Conservation (phyloP, 1,140 invertebrate genomes). For the Contarinia nasturtii region DNA sequence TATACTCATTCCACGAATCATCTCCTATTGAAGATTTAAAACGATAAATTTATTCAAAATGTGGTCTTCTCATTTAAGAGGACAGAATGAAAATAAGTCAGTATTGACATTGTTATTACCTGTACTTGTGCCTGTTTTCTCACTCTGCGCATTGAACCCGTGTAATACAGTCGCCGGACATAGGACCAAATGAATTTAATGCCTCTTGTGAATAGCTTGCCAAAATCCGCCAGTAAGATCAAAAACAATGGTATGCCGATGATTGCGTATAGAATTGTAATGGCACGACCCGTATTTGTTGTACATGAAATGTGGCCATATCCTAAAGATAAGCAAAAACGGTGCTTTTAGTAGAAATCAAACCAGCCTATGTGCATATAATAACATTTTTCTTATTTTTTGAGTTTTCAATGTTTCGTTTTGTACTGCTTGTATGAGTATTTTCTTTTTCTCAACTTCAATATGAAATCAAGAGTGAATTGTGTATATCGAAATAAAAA, state of each 20-base stretch:
- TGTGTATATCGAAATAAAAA: too few relatives aligned
- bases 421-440: neutral
- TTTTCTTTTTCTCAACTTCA: neutral
- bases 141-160: conserved; percentile 61
- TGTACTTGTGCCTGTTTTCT: conserved; percentile 51
- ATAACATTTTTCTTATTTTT: too few relatives aligned
- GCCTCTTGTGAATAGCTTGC: conserved; percentile 74
- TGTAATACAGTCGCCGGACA: conserved; percentile 68
- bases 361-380: too few relatives aligned
- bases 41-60: neutral
- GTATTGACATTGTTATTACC: conserved; percentile 24
- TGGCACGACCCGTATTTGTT: conserved; percentile 60
- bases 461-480: too few relatives aligned
- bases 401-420: too few relatives aligned
- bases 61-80: neutral
- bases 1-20: conserved; percentile 62
- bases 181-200: conserved; percentile 90
- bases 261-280: conserved; percentile 84
- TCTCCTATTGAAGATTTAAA: conserved; percentile 31
- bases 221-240: conserved; percentile 79
- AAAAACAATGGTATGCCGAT: conserved; percentile 89
- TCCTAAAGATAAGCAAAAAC: conserved; percentile 36
- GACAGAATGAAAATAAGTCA: neutral
- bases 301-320: conserved; percentile 87
- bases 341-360: neutral